A percentile compares a stretch with the other conserved stretches of the same genome.
phyloP scores from a whole-genome alignment of 2,888 invertebrate genomes.

The Ferdinandea cuprea region DNA sequence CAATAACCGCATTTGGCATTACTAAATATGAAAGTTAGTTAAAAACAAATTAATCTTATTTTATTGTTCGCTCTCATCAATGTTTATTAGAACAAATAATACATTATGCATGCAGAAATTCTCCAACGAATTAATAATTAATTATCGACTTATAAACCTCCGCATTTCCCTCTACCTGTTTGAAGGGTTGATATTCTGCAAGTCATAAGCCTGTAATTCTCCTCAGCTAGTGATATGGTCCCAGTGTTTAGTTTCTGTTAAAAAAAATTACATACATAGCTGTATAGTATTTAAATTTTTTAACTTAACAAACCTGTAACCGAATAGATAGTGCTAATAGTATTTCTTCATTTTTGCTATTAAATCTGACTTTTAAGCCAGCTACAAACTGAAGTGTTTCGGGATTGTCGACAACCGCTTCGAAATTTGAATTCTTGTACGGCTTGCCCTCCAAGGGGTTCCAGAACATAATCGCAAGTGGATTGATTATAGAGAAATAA shows the following conservation, averaged over 20 bases:
- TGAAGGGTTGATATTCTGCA: background rate
- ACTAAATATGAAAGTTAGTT: too few relatives aligned
- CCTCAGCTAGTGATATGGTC: slow-evolving; percentile 11
- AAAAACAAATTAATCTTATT: too few relatives aligned
- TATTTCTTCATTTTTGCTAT: slow-evolving; percentile 84
- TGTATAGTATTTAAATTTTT: background rate
- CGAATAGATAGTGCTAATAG: slow-evolving; percentile 87
- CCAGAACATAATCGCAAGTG: slow-evolving; percentile 88
- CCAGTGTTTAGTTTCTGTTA: slow-evolving; percentile 42
- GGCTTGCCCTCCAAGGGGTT: slow-evolving; percentile 84
- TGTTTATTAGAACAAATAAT: too few relatives aligned
- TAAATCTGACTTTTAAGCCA: slow-evolving; percentile 87
- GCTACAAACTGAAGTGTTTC: slow-evolving; percentile 87
- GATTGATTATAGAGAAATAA: slow-evolving; percentile 86
- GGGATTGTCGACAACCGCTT: slow-evolving; percentile 84
- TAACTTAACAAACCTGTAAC: slow-evolving; percentile 83
- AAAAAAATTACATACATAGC: background rate
- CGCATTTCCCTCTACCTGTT: slow-evolving; percentile 2
- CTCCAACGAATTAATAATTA: too few relatives aligned
- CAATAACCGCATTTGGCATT: too few relatives aligned
- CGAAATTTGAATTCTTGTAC: slow-evolving; percentile 84
- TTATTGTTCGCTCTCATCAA: too few relatives aligned
- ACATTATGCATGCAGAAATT: background rate
- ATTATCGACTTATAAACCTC: background rate
- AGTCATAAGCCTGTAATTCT: slow-evolving; percentile 20